Evolutionary conservation across 2,113 vertebrate genomes (phyloP), one percentile per base, ranked within the genome.

Genomic region (Monopterus albus): DNA sequence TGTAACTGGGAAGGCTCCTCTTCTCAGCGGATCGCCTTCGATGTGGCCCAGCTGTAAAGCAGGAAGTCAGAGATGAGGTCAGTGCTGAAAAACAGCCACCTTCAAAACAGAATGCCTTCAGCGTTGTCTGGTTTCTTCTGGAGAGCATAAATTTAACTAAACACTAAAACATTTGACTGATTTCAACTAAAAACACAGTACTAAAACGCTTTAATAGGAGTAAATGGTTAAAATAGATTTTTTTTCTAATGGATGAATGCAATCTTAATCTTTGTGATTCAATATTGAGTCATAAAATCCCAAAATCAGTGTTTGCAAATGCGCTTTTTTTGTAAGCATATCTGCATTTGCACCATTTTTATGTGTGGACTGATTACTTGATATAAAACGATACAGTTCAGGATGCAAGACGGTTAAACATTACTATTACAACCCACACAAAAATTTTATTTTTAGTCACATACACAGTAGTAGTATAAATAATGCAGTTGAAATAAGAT

Each of bases 1-100:
- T 0, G 96, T 98, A 13, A 99, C 97, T 0, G 98, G 98, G 65
- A 99, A 99, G 2, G 96, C 98, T 73, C 97, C 98, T 90, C 95
- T 94, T 68, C 96, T 95, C 73, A 92, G 91, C 3, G 96, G 96
- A 5, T 99, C 97, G 13, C 97, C 96, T 33, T 99, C 97, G n/a
- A 99, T 95, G 87, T 99, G 97, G 62, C 98, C 98, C 49, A 99
- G 94, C 98, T 99, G 92, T 56, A 90, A 74, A 56, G 67, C 14
- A 23, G 26, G 46, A 63, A 21, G 18, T 73, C 20, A 69, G 56
- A 43, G 18, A 18, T 0, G n/a, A 39, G 4, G 36, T 80, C 17
- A 74, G 29, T 31, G 29, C 29, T 31, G 29, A 31, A 31, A 31
- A 7, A n/a, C n/a, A n/a, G n/a, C n/a, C n/a, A n/a, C n/a, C n/a